A percentile compares a stretch with the other conserved stretches of the same genome.
phyloP scores from a whole-genome alignment of 1,140 invertebrate species.

The Goniozus legneri region DNA sequence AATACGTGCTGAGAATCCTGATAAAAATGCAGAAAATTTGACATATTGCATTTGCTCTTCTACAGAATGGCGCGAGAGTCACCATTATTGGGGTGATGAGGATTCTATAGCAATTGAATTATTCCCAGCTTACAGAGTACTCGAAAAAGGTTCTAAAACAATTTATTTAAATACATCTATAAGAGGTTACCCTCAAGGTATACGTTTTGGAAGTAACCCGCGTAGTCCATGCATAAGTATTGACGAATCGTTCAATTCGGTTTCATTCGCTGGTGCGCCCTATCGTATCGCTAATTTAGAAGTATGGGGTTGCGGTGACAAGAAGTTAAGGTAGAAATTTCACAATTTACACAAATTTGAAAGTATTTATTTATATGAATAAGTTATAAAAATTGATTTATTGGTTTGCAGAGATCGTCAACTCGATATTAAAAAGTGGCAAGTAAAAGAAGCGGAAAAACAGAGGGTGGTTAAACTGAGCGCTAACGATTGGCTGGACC shows the following conservation, averaged over 20 bases:
- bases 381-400: slow-evolving; percentile 2
- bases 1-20: slow-evolving; percentile 54
- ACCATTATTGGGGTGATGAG: slow-evolving; percentile 78
- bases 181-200: slow-evolving; percentile 78
- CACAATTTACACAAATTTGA: slow-evolving; percentile 2
- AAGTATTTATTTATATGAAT: slow-evolving; percentile 12
- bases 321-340: slow-evolving; percentile 40
- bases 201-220: slow-evolving; percentile 77
- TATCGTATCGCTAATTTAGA: slow-evolving; percentile 60
- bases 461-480: slow-evolving; percentile 77
- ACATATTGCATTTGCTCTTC: slow-evolving; percentile 75
- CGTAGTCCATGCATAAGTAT: slow-evolving; percentile 71
- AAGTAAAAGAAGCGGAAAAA: slow-evolving; percentile 80
- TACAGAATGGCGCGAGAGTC: slow-evolving; percentile 81
- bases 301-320: slow-evolving; percentile 84
- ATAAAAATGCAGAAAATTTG: slow-evolving; percentile 58
- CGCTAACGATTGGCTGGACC: slow-evolving; percentile 83
- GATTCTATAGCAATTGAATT: slow-evolving; percentile 76
- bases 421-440: slow-evolving; percentile 86
- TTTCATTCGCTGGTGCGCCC: slow-evolving; percentile 52
- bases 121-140: slow-evolving; percentile 67
- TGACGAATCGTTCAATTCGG: slow-evolving; percentile 43
- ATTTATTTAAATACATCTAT: slow-evolving; percentile 80
- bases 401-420: slow-evolving; percentile 66
- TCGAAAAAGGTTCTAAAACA: slow-evolving; percentile 72